Base-by-base conservation (phyloP, 2,113 vertebrate species). In the Cavia porcellus region DNA sequence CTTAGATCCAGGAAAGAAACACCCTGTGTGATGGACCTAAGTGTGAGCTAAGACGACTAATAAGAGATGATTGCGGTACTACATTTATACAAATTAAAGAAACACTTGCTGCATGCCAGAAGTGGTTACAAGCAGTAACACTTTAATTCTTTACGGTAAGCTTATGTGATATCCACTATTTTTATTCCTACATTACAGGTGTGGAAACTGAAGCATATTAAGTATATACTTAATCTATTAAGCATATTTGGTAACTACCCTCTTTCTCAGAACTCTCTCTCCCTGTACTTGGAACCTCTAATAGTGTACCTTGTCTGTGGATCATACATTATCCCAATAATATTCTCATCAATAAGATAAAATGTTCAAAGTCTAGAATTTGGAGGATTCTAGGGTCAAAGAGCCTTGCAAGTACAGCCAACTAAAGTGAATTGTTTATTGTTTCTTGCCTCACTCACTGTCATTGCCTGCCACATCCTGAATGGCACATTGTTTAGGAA, bases 251-350 rank as follows among this genome's bases (percentile, higher is more conserved):
- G 5, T 66, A 55, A 28, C 28, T 30, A 57, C 30, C 1, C 24
- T 4, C 75, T 86, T 94, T 13, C 87, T 91, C 50, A 77, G 42
- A 42, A 32, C 25, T 30, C n/a, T 87, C 68, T 89, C 38, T 38
- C 38, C 13, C 35, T 91, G 13, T 14, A 57, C 25, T 13, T 42
- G 91, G 59, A 82, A 52, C 30, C 66, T 95, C 88, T 85, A 90
- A 55, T 82, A n/a, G 61, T 66, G 81, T 82, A 22, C 38, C 22
- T 92, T 89, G 35, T 59, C 30, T 92, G 70, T 64, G 57, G 81
- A 75, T 96, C 87, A 50, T 4, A 52, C 92, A 84, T 89, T 80
- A 80, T 89, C 90, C 47, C 32, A 95, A 81, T 75, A 96, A 85
- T 66, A 4, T 75, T 77, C 75, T 87, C 61, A 30, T 77, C 22